Evolutionary conservation across 1,140 invertebrate genomes (phyloP), one percentile per base, ranked within the genome.

Genomic region (Drosophila seguyi): DNA sequence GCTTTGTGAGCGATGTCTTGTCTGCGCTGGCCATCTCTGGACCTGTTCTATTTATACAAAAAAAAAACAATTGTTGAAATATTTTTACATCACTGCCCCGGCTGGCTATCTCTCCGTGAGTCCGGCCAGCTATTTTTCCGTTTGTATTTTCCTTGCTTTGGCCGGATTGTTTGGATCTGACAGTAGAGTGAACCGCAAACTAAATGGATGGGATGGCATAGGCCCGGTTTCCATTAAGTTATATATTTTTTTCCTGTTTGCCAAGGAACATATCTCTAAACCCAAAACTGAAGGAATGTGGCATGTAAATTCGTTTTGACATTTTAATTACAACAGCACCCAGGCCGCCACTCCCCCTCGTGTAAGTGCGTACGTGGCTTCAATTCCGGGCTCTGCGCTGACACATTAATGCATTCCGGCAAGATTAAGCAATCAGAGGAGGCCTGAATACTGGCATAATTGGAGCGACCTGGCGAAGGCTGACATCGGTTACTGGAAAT

Each of bases 341-440:
- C 44, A 13, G 8, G 16, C n/a, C 4, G 22, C 44, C 44, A 25
- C 41, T 11, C 13, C 13, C 6, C 22, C 44, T 16, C 7, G 14
- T 41, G 22, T 36, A 36, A 29, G 57, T 45, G 60, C 52, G 76
- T 79, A 57, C 48, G 34, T 52, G 48, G 53, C 73, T 74, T 81
- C 58, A 77, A 76, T 62, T 58, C 34, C 3, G 31, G 18, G 14
- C 52, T 61, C 50, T 3, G 45, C 60, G 61, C 79, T 74, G 85
- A 88, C 85, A 88, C 83, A 83, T 85, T 90, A 88, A 88, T 90
- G 85, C 84, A 72, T 90, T 67, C 72, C 77, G 68, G 81, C 82
- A 78, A 68, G 84, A 88, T 88, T 88, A 90, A 73, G 85, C 84
- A 87, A 78, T 87, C 84, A 88, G 63, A 77, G 48, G 61, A 61